A percentile compares a stretch with the other conserved stretches of the same genome.
Evolutionary conservation across 2,888 invertebrate genomes (phyloP).

Genomic region (Euproctis similis): DNA sequence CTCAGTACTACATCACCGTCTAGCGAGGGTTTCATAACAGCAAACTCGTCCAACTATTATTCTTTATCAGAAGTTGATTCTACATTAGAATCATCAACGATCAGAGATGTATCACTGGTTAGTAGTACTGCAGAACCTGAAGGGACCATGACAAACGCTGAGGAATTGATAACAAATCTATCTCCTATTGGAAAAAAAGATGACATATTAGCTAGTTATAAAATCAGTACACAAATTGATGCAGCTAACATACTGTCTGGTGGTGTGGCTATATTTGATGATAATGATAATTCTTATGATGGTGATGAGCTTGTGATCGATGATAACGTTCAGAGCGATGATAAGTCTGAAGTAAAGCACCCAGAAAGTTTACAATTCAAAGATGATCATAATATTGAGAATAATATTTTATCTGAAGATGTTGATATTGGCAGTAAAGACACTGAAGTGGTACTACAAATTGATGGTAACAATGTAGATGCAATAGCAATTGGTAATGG

Average conservation of each 20-base stretch:
- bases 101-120: slow-evolving; percentile 46
- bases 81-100: slow-evolving; percentile 48
- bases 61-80: slow-evolving; percentile 64
- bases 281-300: slow-evolving; percentile 70
- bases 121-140: slow-evolving; percentile 35
- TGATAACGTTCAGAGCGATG: slow-evolving; percentile 56
- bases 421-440: slow-evolving; percentile 47
- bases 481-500: slow-evolving; percentile 70
- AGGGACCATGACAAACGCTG: slow-evolving; percentile 33
- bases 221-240: slow-evolving; percentile 65
- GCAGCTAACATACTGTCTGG: slow-evolving; percentile 68
- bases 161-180: slow-evolving; percentile 46
- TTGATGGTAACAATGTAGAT: slow-evolving; percentile 67
- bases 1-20: slow-evolving; percentile 54
- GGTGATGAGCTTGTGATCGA: slow-evolving; percentile 68
- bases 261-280: slow-evolving; percentile 69
- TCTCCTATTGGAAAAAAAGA: slow-evolving; percentile 55
- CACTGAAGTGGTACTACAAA: slow-evolving; percentile 61
- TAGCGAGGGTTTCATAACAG: slow-evolving; percentile 60
- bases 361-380: slow-evolving; percentile 28
- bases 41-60: slow-evolving; percentile 62
- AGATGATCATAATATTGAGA: slow-evolving; percentile 31
- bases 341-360: slow-evolving; percentile 39
- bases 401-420: slow-evolving; percentile 32
- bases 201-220: slow-evolving; percentile 51